Evolutionary conservation across 2,113 vertebrate species (phyloP).

Genomic region (Onychostoma macrolepis): DNA sequence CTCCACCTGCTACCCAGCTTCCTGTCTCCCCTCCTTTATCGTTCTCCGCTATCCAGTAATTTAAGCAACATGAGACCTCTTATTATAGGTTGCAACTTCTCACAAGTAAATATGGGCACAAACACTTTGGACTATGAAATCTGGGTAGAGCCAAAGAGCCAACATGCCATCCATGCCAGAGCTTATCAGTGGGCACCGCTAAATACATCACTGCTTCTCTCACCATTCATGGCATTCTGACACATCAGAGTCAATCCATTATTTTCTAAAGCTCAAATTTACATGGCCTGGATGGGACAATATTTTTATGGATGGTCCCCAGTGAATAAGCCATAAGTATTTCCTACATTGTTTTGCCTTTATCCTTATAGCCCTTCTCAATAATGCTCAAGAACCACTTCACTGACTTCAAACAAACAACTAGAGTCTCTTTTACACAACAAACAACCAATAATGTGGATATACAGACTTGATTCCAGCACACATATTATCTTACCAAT

Average conservation of each 20-base stretch:
- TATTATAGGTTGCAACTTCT: background rate
- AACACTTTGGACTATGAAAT: constrained; percentile 16
- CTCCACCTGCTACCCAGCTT: background rate
- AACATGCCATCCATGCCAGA: constrained; percentile 38
- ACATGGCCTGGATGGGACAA: background rate
- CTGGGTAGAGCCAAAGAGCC: constrained; percentile 15
- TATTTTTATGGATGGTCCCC: background rate
- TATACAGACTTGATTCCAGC: background rate
- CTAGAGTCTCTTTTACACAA: background rate
- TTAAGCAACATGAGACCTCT: background rate
- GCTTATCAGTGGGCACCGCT: constrained; percentile 9
- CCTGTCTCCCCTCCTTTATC: background rate
- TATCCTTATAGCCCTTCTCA: background rate
- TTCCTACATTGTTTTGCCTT: background rate
- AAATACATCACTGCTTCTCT: background rate
- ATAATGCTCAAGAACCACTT: background rate
- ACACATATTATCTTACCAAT: background rate
- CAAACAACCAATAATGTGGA: background rate
- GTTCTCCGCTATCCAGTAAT: background rate
- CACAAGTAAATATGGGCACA: background rate
- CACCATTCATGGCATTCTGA: background rate
- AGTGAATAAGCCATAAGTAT: background rate
- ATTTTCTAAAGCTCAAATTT: background rate
- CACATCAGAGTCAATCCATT: background rate
- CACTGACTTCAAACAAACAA: background rate